These are phyloP conservation scores for Promerops cafer DNA, from an alignment of 2,113 vertebrate species.

Conservation along the genomic window DNA sequence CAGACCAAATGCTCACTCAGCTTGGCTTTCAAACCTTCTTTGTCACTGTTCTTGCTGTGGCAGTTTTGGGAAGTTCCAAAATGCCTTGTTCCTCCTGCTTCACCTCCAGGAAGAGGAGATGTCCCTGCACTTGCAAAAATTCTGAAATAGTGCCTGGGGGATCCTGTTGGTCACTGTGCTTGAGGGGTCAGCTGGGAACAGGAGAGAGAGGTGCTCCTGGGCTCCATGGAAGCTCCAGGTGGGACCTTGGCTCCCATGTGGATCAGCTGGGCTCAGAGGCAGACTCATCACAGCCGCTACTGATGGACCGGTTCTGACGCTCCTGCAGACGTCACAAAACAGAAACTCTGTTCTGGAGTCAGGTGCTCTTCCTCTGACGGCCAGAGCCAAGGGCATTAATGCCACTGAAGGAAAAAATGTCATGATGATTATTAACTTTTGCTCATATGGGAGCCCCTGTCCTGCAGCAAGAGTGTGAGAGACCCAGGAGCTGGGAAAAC, in stretches of 20 bases:
- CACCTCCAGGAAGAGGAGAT: not conserved
- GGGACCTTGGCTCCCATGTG: not conserved
- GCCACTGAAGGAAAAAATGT: not conserved
- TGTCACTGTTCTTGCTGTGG: not conserved
- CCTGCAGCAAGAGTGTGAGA: not conserved
- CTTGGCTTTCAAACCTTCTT: not conserved
- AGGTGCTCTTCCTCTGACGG: not conserved
- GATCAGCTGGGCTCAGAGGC: not conserved
- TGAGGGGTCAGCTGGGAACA: accelerated
- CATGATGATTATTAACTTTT: not conserved
- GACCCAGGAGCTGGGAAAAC: not conserved
- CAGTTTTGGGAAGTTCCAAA: not conserved
- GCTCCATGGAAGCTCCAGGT: not conserved
- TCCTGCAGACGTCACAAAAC: not conserved
- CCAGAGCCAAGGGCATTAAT: not conserved
- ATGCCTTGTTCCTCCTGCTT: not conserved
- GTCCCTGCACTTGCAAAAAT: accelerated
- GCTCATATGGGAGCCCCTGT: not conserved
- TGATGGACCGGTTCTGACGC: accelerated
- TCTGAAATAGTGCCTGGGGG: too few relatives aligned
- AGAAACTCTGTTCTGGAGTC: not conserved
- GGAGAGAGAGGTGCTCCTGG: not conserved
- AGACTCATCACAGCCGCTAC: accelerated
- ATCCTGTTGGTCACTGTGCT: not conserved
- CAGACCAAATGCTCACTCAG: not conserved